These are phyloP conservation scores for Halcyon malimbica DNA, from an alignment of 2,113 vertebrate species.

Conservation along the genomic window DNA sequence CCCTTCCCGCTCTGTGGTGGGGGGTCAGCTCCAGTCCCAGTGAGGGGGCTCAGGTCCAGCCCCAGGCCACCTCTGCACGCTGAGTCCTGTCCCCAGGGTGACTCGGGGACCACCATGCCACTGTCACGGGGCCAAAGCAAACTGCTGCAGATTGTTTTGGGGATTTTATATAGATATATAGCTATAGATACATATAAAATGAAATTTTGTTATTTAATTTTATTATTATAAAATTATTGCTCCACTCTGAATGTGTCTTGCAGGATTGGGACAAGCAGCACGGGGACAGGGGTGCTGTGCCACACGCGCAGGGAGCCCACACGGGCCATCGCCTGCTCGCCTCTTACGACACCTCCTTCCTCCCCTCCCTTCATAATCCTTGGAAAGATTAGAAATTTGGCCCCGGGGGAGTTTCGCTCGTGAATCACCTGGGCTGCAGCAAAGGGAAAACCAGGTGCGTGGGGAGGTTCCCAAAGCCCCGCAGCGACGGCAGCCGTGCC, in stretches of 20 bases:
- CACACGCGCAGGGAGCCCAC: neutral
- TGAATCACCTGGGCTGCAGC: slow-evolving; percentile 29
- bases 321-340: neutral
- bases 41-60: neutral
- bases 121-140: neutral
- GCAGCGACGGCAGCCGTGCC: accelerated
- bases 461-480: neutral
- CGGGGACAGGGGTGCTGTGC: neutral
- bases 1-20: accelerated
- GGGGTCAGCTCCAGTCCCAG: neutral
- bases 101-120: neutral
- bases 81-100: neutral
- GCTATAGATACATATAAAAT: neutral
- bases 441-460: neutral
- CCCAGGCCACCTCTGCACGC: neutral
- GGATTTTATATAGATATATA: neutral
- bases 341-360: neutral
- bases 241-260: neutral
- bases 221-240: neutral
- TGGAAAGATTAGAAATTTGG: slow-evolving; percentile 27
- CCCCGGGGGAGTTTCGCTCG: neutral
- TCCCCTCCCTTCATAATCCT: neutral
- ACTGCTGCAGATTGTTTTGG: neutral
- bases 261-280: accelerated
- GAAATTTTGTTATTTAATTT: neutral